Base-by-base conservation (phyloP, 2,888 invertebrate species). In the Dicyrtomina minuta region DNA sequence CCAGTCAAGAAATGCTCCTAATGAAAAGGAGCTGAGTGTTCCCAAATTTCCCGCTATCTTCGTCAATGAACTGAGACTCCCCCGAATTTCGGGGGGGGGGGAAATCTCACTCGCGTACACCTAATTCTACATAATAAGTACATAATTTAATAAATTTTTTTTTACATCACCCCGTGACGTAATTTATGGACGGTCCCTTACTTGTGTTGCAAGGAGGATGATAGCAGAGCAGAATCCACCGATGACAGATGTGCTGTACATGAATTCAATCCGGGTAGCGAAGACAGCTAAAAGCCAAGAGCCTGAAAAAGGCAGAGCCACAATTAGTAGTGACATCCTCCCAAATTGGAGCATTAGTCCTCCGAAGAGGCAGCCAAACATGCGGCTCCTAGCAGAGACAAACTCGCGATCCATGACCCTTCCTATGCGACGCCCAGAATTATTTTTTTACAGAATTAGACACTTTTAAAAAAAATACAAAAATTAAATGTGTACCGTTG, bases 101-200 rank as follows among this genome's bases (percentile, higher is more conserved):
- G 94, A 90, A 80, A 93, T 92, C 84, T 96, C 95, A 80, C 92
- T 92, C 80, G 95, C 90, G 84, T 94, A 96, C 22, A 94, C 91
- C 88, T 86, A 46, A 20, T 46, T 43, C 17, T n/a, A n/a, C n/a
- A n/a, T n/a, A n/a, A n/a, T n/a, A n/a, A n/a, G n/a, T n/a, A n/a
- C n/a, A n/a, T n/a, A n/a, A n/a, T n/a, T n/a, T n/a, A n/a, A n/a
- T n/a, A n/a, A n/a, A n/a, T n/a, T n/a, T n/a, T n/a, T n/a, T n/a
- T n/a, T n/a, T n/a, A n/a, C n/a, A n/a, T n/a, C n/a, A n/a, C n/a
- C n/a, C n/a, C n/a, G n/a, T n/a, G n/a, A 43, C 43, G 15, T 43
- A 43, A 8, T 43, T 12, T 13, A 43, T n/a, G n/a, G n/a, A n/a
- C n/a, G n/a, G n/a, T n/a, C 41, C 68, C 75, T 77, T 72, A 90